A percentile compares a stretch with the other conserved stretches of the same genome.
Evolutionary conservation across 2,888 invertebrate species (phyloP).

Genomic region (Ectobius pallidus): DNA sequence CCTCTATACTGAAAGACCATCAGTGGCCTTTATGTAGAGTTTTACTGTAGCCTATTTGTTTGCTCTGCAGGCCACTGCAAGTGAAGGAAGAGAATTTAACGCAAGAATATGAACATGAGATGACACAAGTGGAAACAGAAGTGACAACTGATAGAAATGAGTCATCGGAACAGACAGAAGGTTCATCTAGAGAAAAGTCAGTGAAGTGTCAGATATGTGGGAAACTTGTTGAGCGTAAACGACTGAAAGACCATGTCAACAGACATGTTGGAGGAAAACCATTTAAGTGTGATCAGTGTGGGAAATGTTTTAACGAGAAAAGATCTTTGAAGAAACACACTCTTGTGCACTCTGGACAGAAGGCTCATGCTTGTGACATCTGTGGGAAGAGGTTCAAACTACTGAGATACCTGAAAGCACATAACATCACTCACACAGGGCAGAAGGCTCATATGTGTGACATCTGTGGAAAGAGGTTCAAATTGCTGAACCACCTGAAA

Average conservation of each 20-base stretch:
- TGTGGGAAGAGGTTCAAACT: constrained; percentile 34
- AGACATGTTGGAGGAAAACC: constrained; percentile 4
- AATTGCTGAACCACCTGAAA: constrained; percentile 33
- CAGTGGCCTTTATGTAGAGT: too few relatives aligned
- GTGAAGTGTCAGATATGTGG: too few relatives aligned
- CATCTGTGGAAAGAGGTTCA: constrained; percentile 37
- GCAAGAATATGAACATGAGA: too few relatives aligned
- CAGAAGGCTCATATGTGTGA: constrained; percentile 20
- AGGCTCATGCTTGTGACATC: constrained; percentile 35
- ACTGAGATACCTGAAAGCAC: background rate
- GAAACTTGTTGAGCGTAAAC: background rate
- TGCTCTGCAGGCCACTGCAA: too few relatives aligned
- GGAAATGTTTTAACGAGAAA: background rate
- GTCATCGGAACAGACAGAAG: too few relatives aligned
- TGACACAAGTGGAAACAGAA: too few relatives aligned
- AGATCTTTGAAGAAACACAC: constrained; percentile 8
- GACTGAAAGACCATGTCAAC: constrained; percentile 32
- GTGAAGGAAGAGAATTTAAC: too few relatives aligned
- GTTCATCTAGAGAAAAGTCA: too few relatives aligned
- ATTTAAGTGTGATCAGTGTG: background rate
- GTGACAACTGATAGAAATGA: too few relatives aligned
- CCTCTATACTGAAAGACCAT: too few relatives aligned
- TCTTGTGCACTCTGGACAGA: constrained; percentile 25
- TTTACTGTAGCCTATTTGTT: too few relatives aligned
- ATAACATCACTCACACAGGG: constrained; percentile 2